A percentile compares a stretch with the other conserved stretches of the same genome.
These are phyloP conservation scores for Cosmorhoe ocellata DNA, from an alignment of 2,888 invertebrate species.

Conservation along the genomic window DNA sequence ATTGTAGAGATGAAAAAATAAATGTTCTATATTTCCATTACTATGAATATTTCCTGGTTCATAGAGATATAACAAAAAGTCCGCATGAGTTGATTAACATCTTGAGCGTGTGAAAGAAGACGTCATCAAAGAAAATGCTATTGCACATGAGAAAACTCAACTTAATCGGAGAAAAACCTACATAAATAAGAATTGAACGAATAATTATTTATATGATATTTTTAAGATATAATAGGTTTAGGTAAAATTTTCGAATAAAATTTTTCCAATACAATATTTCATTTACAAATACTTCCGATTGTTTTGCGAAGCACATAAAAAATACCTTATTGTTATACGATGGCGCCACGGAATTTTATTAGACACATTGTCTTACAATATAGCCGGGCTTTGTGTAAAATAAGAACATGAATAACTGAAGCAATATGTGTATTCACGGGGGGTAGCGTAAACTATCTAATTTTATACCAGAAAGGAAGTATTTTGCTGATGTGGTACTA, in stretches of 20 bases:
- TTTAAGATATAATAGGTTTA: too few relatives aligned
- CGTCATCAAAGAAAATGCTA: slow-evolving; percentile 50
- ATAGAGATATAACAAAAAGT: slow-evolving; percentile 55
- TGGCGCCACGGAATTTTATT: slow-evolving; percentile 14
- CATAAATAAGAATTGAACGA: slow-evolving; percentile 8
- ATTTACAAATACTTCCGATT: too few relatives aligned
- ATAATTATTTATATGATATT: too few relatives aligned
- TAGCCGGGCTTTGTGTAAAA: slow-evolving; percentile 21
- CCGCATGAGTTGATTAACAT: slow-evolving; percentile 58
- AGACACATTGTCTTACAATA: slow-evolving; percentile 23
- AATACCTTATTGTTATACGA: slow-evolving; percentile 22
- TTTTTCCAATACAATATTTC: too few relatives aligned
- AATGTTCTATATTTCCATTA: slow-evolving; percentile 40
- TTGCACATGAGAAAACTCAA: slow-evolving; percentile 40
- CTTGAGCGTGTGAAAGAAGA: slow-evolving; percentile 64
- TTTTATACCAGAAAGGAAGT: slow-evolving; percentile 31
- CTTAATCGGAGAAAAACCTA: slow-evolving; percentile 33
- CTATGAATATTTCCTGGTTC: slow-evolving; percentile 55
- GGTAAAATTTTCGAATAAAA: too few relatives aligned
- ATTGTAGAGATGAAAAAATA: slow-evolving; percentile 37
- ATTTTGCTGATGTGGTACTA: slow-evolving; percentile 17
- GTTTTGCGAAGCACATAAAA: slow-evolving; percentile 9
- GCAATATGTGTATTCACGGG: slow-evolving; percentile 30
- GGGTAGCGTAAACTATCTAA: slow-evolving; percentile 27
- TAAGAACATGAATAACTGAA: slow-evolving; percentile 26